Base-by-base conservation (phyloP, 2,113 vertebrate species). In the Megaceryle torquata region DNA sequence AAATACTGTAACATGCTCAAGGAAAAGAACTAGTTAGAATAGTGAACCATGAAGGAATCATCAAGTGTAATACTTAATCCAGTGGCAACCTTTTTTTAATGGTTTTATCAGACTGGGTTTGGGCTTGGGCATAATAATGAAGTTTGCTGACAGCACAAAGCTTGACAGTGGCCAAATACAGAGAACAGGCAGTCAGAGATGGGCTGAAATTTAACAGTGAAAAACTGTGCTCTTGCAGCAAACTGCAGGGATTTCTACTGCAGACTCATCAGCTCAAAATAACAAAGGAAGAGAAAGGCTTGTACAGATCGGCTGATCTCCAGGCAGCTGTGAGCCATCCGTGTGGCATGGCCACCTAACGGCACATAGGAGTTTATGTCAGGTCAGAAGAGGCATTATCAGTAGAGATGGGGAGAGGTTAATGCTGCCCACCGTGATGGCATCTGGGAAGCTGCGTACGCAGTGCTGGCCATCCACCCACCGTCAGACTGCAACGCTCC, bases 331-430 rank as follows among this genome's bases (percentile, higher is more conserved):
- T 26, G 59, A 95, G 54, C 72, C 43, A 12, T 65, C 3, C 0
- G 0, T 39, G 54, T 4, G 6, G 61, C 54, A 31, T 1, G 0
- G 25, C 63, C 59, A 51, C 1, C 0, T 72, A 69, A 72, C 0
- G 0, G 60, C 54, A 81, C 43, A 54, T 4, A 17, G 0, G 21
- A 78, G 31, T 10, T 67, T 67, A 48, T 56, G 60, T 39, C 61
- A 74, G 65, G 44, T 33, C 44, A 69, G 43, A 59, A 64, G 22
- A 80, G 65, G 44, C 12, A 1, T 31, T 63, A 50, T 37, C 70
- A 41, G 46, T 31, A 9, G 6, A 75, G 21, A 41, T 0, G 31
- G 37, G 64, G 20, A 48, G 59, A 71, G 70, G 60, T 82, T 41
- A 54, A 33, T 2, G 0, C 21, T 87, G 8, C 39, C 39, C 63